A percentile compares a stretch with the other conserved stretches of the same genome.
phyloP scores from a whole-genome alignment of 2,113 vertebrate genomes.

The Leucopternis melanops region DNA sequence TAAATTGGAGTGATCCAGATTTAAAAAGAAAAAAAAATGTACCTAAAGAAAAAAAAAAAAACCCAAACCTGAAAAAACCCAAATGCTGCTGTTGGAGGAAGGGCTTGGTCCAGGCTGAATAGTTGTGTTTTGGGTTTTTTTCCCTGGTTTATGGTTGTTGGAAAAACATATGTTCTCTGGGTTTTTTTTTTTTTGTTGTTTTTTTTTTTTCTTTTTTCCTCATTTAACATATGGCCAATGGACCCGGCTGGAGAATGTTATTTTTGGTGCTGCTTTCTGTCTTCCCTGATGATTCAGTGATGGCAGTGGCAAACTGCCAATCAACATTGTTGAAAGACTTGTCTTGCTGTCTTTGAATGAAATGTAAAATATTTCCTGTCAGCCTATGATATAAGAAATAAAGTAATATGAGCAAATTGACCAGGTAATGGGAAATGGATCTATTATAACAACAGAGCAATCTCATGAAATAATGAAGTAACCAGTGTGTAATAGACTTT shows the following conservation, averaged over 20 bases:
- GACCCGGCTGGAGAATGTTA: neutral
- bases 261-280: conserved; percentile 32
- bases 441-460: neutral
- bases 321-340: neutral
- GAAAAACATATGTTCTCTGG: neutral
- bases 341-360: neutral
- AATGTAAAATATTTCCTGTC: neutral
- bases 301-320: neutral
- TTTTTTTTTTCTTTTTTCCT: neutral
- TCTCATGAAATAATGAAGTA: neutral
- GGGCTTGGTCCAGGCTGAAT: neutral
- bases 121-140: neutral
- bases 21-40: neutral
- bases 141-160: neutral
- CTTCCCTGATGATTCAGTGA: conserved; percentile 12
- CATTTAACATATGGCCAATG: neutral
- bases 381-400: neutral
- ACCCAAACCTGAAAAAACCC: neutral
- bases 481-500: neutral
- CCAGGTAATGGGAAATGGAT: neutral
- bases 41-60: neutral
- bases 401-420: neutral
- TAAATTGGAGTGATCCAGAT: neutral
- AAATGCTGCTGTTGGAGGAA: neutral
- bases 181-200: neutral